Percentiles rank a stretch among this genome's conserved stretches.
These are phyloP conservation scores for Crotophaga sulcirostris DNA, from an alignment of 2,113 vertebrate genomes.

Conservation along the genomic window DNA sequence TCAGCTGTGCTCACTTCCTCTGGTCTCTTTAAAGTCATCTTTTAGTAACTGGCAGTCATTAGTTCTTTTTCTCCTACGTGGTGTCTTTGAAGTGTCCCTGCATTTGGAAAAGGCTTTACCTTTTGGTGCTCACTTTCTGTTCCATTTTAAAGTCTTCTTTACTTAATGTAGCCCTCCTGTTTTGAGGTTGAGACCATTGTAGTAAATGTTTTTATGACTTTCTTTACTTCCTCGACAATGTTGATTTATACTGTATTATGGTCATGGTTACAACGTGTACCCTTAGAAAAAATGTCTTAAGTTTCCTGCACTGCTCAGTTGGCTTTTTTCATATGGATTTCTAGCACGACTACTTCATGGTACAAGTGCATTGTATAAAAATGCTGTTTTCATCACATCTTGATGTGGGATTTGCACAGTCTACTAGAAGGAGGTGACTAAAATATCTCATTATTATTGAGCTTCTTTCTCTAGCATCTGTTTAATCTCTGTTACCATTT, in stretches of 20 bases:
- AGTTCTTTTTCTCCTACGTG: background rate
- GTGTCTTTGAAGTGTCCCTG: background rate
- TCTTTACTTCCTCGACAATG: background rate
- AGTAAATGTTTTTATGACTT: background rate
- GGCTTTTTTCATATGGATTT: background rate
- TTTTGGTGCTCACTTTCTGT: background rate
- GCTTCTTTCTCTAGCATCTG: background rate
- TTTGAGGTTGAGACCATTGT: background rate
- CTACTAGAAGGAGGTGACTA: background rate
- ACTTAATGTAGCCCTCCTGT: background rate
- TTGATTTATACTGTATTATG: background rate
- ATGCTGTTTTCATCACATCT: background rate
- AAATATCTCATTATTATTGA: background rate
- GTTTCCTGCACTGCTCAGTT: background rate
- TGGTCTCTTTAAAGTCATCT: background rate
- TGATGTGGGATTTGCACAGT: background rate
- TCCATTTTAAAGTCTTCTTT: background rate
- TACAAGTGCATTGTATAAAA: background rate
- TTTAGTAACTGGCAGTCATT: background rate
- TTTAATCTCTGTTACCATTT: background rate
- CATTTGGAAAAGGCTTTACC: background rate
- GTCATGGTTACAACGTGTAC: background rate
- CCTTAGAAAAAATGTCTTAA: background rate
- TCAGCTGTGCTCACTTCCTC: background rate
- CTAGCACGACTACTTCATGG: background rate